phyloP scores from a whole-genome alignment of 2,113 vertebrate genomes.

The Atherinomorus stipes region DNA sequence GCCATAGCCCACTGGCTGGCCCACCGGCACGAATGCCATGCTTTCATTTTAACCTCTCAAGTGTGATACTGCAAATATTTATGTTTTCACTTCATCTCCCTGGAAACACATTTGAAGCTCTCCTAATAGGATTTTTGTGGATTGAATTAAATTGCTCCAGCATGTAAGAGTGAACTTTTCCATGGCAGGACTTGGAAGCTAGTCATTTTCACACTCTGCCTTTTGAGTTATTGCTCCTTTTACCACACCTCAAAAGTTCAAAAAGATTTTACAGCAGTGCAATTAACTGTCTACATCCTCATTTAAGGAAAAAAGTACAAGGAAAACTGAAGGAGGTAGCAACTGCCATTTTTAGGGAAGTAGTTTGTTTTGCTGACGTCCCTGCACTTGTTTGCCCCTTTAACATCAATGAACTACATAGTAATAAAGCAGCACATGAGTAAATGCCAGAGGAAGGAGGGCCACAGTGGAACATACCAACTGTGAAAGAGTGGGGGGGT shows the following conservation, averaged over 20 bases:
- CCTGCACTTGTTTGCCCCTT: background rate
- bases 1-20: slow-evolving; percentile 40
- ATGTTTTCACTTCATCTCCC: slow-evolving; percentile 65
- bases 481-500: background rate
- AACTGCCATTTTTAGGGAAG: background rate
- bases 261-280: background rate
- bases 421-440: slow-evolving; percentile 36
- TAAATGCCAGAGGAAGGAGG: slow-evolving; percentile 56
- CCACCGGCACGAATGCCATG: slow-evolving; percentile 53
- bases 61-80: slow-evolving; percentile 75
- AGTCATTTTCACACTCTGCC: slow-evolving; percentile 22
- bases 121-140: slow-evolving; percentile 66
- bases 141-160: slow-evolving; percentile 68
- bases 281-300: background rate
- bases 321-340: background rate
- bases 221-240: slow-evolving; percentile 2
- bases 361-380: background rate
- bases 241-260: background rate
- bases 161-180: slow-evolving; percentile 69
- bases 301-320: background rate
- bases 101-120: slow-evolving; percentile 69
- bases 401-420: slow-evolving; percentile 36
- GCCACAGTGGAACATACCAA: slow-evolving; percentile 58
- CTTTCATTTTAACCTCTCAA: slow-evolving; percentile 70
- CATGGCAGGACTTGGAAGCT: slow-evolving; percentile 54